These are phyloP conservation scores for Eulemur macaco DNA, from an alignment of 2,113 vertebrate species.

Conservation along the genomic window DNA sequence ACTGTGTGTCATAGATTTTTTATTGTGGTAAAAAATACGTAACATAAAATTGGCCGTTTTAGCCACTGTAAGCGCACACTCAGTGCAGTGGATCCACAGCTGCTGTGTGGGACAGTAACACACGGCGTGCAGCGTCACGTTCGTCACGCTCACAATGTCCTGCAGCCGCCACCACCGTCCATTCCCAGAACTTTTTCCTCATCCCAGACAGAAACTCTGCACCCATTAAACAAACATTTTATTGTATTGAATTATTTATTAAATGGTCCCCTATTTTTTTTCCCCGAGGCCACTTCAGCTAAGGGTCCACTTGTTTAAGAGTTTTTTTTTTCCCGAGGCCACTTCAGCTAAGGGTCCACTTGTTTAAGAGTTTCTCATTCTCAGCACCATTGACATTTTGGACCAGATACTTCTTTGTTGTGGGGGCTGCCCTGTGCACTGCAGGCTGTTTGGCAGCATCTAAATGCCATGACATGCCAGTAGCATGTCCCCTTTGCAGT, in stretches of 20 bases:
- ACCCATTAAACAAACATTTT: not conserved
- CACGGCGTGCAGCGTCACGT: too few species aligned
- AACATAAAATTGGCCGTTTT: not conserved
- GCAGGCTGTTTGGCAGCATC: too few species aligned
- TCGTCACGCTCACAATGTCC: not conserved
- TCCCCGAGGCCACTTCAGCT: not conserved
- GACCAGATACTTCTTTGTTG: accelerated
- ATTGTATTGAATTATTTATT: not conserved
- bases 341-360: not conserved
- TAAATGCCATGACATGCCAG: too few species aligned
- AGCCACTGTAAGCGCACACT: not conserved
- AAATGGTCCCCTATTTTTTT: not conserved
- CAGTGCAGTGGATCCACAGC: too few species aligned
- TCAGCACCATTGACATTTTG: not conserved
- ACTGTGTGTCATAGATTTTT: not conserved
- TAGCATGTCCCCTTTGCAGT: not conserved
- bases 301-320: not conserved
- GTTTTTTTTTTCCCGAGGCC: too few species aligned
- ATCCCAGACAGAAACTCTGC: not conserved
- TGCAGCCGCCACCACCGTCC: not conserved
- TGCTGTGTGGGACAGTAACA: too few species aligned
- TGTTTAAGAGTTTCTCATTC: too few species aligned
- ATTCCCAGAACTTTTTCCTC: not conserved
- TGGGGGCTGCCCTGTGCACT: too few species aligned
- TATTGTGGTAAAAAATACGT: not conserved